Evolutionary conservation across 2,888 invertebrate genomes (phyloP).

Genomic region (Nezara viridula): DNA sequence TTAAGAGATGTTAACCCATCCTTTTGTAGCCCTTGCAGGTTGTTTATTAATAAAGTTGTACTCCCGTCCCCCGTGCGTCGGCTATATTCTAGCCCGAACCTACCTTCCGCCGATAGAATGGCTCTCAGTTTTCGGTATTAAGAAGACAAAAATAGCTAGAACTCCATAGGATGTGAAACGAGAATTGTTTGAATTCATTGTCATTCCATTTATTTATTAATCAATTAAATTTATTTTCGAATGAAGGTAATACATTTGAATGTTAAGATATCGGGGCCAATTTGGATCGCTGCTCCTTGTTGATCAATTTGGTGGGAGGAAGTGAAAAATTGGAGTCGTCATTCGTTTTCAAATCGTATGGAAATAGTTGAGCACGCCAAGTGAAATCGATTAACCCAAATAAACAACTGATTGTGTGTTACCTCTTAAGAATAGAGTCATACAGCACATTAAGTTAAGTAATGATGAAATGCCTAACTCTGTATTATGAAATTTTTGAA

Average conservation of each 20-base stretch:
- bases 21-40: no score
- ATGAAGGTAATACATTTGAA: background rate
- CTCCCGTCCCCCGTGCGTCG: background rate
- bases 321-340: background rate
- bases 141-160: background rate
- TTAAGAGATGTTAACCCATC: background rate
- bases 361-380: background rate
- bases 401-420: background rate
- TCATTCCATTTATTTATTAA: background rate
- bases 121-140: background rate
- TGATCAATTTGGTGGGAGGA: background rate
- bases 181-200: background rate
- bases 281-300: background rate
- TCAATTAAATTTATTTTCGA: background rate
- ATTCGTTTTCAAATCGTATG: constrained; percentile 1
- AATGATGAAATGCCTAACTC: no score
- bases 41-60: constrained; percentile 34
- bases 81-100: background rate
- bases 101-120: background rate
- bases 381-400: constrained; percentile 16
- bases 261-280: background rate
- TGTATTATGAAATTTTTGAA: no score
- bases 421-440: background rate
- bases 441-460: no score
- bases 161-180: background rate